A percentile compares a stretch with the other conserved stretches of the same genome.
Evolutionary conservation across 2,797 vertebrate genomes (phyloP).

Genomic region (Arnoldichthys spilopterus): DNA sequence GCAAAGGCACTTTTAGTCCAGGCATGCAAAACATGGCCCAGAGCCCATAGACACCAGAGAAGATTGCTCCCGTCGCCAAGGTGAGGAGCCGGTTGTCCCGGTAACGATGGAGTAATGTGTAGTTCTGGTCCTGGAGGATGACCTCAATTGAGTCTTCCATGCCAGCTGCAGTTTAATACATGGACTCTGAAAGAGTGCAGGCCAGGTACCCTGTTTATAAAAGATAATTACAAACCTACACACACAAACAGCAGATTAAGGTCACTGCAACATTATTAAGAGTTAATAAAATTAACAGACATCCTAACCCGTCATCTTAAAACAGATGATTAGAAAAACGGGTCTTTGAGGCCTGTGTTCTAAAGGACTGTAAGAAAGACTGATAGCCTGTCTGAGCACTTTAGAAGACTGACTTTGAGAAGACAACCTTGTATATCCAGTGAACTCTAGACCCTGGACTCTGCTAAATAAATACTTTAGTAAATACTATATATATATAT

Average conservation of each 20-base stretch:
- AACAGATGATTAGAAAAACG: too few species aligned
- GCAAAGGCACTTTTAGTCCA: slow-evolving; percentile 57
- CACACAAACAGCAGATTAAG: not conserved
- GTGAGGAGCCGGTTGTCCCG: slow-evolving; percentile 36
- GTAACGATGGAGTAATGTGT: slow-evolving; percentile 38
- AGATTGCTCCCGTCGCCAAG: slow-evolving; percentile 26
- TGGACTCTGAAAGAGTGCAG: not conserved
- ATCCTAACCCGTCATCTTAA: too few species aligned
- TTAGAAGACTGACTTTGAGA: too few species aligned
- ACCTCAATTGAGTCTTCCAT: slow-evolving; percentile 65
- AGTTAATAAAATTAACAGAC: too few species aligned
- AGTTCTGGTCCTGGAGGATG: slow-evolving; percentile 55
- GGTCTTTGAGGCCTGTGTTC: too few species aligned
- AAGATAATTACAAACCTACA: not conserved
- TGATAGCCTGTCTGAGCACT: too few species aligned
- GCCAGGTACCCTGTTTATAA: not conserved
- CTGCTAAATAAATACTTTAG: too few species aligned
- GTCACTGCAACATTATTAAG: too few species aligned
- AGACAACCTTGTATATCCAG: too few species aligned
- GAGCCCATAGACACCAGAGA: slow-evolving; percentile 54
- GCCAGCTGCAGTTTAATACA: not conserved
- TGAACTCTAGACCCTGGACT: too few species aligned
- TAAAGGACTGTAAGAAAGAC: too few species aligned
- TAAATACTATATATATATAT: too few species aligned
- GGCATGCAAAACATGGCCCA: slow-evolving; percentile 65